A percentile compares a stretch with the other conserved stretches of the same genome.
Evolutionary conservation across 2,888 invertebrate genomes (phyloP).

Genomic region (Amphipyra berbera): DNA sequence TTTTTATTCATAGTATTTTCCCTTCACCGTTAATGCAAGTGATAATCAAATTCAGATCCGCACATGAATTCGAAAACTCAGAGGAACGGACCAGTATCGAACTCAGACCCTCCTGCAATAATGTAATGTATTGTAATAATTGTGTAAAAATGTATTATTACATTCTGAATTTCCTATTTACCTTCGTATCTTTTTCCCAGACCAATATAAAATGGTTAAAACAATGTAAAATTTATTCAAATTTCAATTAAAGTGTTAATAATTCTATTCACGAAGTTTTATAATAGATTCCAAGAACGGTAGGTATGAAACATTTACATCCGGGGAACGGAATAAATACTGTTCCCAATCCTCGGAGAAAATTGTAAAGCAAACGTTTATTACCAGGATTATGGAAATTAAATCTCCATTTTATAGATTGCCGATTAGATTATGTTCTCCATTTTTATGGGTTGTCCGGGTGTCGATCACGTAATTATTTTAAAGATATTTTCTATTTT

Average conservation of each 20-base stretch:
- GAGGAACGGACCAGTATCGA: no score
- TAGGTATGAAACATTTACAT: slow-evolving; percentile 38
- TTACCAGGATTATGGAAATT: slow-evolving; percentile 54
- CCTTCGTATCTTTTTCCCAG: no score
- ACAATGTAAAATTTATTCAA: slow-evolving; percentile 32
- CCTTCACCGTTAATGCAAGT: no score
- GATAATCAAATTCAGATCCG: no score
- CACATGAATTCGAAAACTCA: no score
- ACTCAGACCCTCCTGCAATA: no score
- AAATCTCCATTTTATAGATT: slow-evolving; percentile 57
- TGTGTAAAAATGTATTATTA: no score
- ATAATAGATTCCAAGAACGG: slow-evolving; percentile 28
- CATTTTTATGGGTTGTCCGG: slow-evolving; percentile 47
- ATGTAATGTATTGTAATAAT: no score
- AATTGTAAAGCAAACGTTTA: slow-evolving; percentile 53
- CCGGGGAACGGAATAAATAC: slow-evolving; percentile 31
- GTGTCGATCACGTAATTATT: slow-evolving; percentile 46
- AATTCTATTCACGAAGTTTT: slow-evolving; percentile 44
- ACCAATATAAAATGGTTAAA: background rate
- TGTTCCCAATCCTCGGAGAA: slow-evolving; percentile 27
- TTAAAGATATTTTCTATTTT: slow-evolving; percentile 26
- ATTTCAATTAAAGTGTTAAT: slow-evolving; percentile 40
- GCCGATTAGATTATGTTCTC: slow-evolving; percentile 49
- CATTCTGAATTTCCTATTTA: no score
- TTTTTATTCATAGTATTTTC: no score